phyloP scores from a whole-genome alignment of 1,140 invertebrate genomes.

The Caenorhabditis latens region DNA sequence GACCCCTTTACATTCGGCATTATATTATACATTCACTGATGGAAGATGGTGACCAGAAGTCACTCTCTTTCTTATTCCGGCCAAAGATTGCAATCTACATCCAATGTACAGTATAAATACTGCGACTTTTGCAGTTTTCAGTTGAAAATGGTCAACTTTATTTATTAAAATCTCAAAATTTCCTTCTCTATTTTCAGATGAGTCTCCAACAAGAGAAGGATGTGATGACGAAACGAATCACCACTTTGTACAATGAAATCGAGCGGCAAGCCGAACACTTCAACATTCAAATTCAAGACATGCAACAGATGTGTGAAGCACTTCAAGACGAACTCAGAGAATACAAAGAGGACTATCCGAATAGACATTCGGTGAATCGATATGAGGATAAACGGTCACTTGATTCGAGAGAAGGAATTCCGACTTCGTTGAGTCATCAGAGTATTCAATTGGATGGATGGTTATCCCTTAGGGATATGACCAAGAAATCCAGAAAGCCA shows the following conservation, averaged over 20 bases:
- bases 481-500: slow-evolving; percentile 17
- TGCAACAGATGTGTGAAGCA: not conserved
- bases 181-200: not conserved
- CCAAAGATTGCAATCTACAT: too few species aligned
- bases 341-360: not conserved
- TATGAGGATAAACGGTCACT: slow-evolving; percentile 46
- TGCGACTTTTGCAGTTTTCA: not conserved
- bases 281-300: slow-evolving; percentile 46
- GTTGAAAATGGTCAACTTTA: not conserved
- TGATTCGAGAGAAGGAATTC: slow-evolving; percentile 55
- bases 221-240: not conserved
- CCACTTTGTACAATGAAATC: not conserved
- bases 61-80: too few species aligned
- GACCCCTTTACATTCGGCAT: too few species aligned
- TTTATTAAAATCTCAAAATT: not conserved
- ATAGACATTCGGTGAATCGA: not conserved
- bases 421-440: not conserved
- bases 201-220: slow-evolving; percentile 23
- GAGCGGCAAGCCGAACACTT: slow-evolving; percentile 38
- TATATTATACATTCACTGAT: too few species aligned
- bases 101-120: too few species aligned
- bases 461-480: not conserved
- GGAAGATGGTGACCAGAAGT: too few species aligned
- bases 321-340: slow-evolving; percentile 36
- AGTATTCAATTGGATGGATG: slow-evolving; percentile 8